These are phyloP conservation scores for Dermatophagoides farinae DNA, from an alignment of 1,140 invertebrate genomes.

Conservation along the genomic window DNA sequence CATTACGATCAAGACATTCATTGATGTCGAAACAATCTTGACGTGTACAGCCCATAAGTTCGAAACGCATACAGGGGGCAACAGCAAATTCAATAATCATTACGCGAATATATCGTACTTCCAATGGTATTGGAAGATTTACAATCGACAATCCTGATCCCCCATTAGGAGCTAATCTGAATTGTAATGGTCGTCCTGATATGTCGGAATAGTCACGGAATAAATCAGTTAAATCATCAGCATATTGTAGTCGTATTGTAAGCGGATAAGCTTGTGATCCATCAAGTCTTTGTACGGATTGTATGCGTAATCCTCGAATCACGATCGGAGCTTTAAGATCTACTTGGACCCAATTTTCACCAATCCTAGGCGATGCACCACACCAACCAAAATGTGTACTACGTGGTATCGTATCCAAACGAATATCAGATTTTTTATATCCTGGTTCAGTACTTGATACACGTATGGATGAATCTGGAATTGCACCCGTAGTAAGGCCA, in stretches of 20 bases:
- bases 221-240: constrained; percentile 64
- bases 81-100: constrained; percentile 65
- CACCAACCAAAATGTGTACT: constrained; percentile 57
- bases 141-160: constrained; percentile 59
- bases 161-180: constrained; percentile 47
- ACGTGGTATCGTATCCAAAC: constrained; percentile 54
- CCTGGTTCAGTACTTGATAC: constrained; percentile 59
- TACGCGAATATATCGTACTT: constrained; percentile 68
- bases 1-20: constrained; percentile 69
- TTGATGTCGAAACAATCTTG: constrained; percentile 77
- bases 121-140: constrained; percentile 71
- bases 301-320: constrained; percentile 66
- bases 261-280: constrained; percentile 63
- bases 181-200: constrained; percentile 71
- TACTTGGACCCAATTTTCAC: constrained; percentile 60
- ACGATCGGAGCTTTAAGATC: constrained; percentile 76
- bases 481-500: constrained; percentile 63
- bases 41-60: constrained; percentile 77
- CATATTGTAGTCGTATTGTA: constrained; percentile 62
- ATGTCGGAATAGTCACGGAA: constrained; percentile 78
- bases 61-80: constrained; percentile 69
- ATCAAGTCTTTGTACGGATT: constrained; percentile 39
- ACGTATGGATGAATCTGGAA: constrained; percentile 66
- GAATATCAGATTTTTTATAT: constrained; percentile 47
- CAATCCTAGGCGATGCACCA: constrained; percentile 55